phyloP scores from a whole-genome alignment of 2,888 invertebrate species.

The Maniola hyperantus region DNA sequence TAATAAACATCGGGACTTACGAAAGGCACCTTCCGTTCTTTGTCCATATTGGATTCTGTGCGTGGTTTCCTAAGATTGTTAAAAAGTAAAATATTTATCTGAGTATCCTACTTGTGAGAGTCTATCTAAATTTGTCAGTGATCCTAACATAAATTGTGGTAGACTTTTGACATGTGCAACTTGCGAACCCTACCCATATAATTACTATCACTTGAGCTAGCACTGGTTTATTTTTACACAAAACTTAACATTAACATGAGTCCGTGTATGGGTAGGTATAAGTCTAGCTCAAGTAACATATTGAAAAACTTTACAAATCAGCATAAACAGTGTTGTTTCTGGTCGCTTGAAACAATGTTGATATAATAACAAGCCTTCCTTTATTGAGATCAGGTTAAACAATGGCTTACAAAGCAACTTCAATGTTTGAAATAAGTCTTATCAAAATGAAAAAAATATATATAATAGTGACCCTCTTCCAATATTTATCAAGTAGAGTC shows the following conservation, averaged over 20 bases:
- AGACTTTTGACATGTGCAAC: conserved; percentile 68
- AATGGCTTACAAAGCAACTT: conserved; percentile 31
- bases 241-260: conserved; percentile 27
- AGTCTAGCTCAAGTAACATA: conserved; percentile 71
- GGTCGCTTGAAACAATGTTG: conserved; percentile 70
- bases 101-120: conserved; percentile 66
- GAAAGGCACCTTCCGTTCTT: conserved; percentile 67
- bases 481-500: conserved; percentile 29
- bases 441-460: conserved; percentile 17
- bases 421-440: conserved; percentile 13
- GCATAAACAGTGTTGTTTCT: conserved; percentile 65
- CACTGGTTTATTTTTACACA: conserved; percentile 60
- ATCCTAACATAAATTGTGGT: conserved; percentile 79
- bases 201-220: conserved; percentile 64
- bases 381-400: conserved; percentile 49
- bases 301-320: conserved; percentile 48
- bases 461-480: conserved; percentile 12
- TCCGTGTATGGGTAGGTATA: conserved; percentile 59
- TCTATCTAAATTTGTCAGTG: conserved; percentile 78
- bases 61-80: conserved; percentile 76
- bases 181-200: conserved; percentile 57
- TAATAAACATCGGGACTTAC: conserved; percentile 77
- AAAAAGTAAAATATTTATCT: conserved; percentile 81
- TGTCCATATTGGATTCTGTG: conserved; percentile 80
- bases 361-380: conserved; percentile 57